These are phyloP conservation scores for Chrosomus eos DNA, from an alignment of 2,797 vertebrate genomes.

Conservation along the genomic window DNA sequence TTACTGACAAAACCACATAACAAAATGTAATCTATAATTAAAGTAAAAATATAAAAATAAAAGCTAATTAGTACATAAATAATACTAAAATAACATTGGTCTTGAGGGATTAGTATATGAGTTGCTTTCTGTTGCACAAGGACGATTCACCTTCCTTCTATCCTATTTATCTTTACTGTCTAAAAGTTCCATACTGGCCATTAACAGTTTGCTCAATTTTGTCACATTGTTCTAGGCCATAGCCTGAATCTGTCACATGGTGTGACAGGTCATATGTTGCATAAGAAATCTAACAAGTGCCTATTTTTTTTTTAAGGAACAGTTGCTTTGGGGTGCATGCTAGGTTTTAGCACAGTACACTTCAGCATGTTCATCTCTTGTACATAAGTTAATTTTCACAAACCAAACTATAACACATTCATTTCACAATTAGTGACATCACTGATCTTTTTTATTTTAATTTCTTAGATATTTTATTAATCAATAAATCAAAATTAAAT, in stretches of 20 bases:
- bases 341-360: background rate
- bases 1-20: background rate
- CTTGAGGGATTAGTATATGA: background rate
- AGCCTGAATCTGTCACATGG: background rate
- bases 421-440: background rate
- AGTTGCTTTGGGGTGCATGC: background rate
- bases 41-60: background rate
- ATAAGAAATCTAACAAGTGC: background rate
- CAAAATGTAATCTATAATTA: background rate
- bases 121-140: slow-evolving; percentile 17
- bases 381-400: no score
- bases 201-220: slow-evolving; percentile 13
- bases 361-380: background rate
- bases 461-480: background rate
- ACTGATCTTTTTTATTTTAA: background rate
- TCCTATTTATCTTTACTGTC: slow-evolving; percentile 4
- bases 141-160: slow-evolving; percentile 33
- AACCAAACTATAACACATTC: background rate
- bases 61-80: background rate
- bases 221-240: slow-evolving; percentile 8
- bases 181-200: background rate
- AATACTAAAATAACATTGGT: background rate
- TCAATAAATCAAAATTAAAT: background rate
- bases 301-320: background rate
- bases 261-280: background rate